Evolutionary conservation across 2,113 vertebrate species (phyloP).

Genomic region (Ammospiza nelsoni): DNA sequence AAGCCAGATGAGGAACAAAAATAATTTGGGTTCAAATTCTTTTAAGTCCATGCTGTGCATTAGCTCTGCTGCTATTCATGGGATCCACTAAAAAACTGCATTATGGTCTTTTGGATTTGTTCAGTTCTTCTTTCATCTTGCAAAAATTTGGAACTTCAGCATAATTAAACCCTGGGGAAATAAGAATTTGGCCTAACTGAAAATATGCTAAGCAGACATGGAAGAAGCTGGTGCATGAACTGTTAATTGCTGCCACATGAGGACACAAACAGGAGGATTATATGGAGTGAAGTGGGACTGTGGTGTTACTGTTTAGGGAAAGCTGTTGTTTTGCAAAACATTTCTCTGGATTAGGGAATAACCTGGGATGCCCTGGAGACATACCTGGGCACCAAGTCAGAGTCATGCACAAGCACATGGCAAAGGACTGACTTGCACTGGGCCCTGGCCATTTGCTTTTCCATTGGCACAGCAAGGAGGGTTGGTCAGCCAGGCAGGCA

Average conservation of each 20-base stretch:
- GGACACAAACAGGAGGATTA: not conserved
- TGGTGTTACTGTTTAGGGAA: conserved; percentile 62
- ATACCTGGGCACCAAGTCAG: conserved; percentile 85
- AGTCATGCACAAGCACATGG: conserved; percentile 81
- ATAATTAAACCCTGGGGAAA: not conserved
- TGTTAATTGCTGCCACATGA: not conserved
- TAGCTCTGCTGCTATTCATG: not conserved
- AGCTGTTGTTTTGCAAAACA: not conserved
- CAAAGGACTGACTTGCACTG: conserved; percentile 72
- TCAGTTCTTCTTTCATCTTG: not conserved
- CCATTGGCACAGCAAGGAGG: not conserved
- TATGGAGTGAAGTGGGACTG: not conserved
- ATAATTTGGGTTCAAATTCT: not conserved
- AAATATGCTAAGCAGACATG: not conserved
- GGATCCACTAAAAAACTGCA: not conserved
- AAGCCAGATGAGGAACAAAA: conserved; percentile 8
- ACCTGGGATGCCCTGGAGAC: conserved; percentile 52
- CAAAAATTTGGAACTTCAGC: not conserved
- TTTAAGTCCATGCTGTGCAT: not conserved
- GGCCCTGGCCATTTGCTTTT: conserved; percentile 75
- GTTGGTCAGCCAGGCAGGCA: not conserved
- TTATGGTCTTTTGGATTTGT: not conserved
- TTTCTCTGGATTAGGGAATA: conserved; percentile 19
- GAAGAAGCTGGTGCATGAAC: not conserved
- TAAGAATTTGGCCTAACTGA: not conserved